phyloP scores from a whole-genome alignment of 2,888 invertebrate species.

The Agrochola circellaris region DNA sequence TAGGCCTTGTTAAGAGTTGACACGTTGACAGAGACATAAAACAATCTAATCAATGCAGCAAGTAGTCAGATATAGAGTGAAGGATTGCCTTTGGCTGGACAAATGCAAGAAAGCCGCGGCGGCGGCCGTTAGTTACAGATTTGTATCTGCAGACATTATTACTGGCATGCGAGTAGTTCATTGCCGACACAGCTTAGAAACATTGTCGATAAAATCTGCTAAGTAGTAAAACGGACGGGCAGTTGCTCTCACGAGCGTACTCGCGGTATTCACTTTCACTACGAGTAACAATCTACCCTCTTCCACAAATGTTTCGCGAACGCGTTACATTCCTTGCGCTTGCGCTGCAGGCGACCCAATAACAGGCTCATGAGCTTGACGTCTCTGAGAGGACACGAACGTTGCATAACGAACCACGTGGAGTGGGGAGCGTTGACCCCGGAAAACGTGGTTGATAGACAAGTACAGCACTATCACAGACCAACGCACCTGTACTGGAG shows the following conservation, averaged over 20 bases:
- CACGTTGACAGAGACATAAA: conserved; percentile 78
- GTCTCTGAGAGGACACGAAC: conserved; percentile 69
- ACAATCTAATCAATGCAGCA: conserved; percentile 80
- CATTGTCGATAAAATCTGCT: conserved; percentile 77
- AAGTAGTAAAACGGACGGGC: conserved; percentile 68
- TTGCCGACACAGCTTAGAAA: conserved; percentile 76
- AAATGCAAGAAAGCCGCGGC: conserved; percentile 73
- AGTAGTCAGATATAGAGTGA: conserved; percentile 78
- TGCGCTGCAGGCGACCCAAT: conserved; percentile 69
- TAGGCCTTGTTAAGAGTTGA: conserved; percentile 78
- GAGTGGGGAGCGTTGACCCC: conserved; percentile 83
- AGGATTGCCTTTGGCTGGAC: conserved; percentile 73
- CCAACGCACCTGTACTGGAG: conserved; percentile 76
- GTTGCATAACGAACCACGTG: conserved; percentile 86
- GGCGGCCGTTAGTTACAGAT: conserved; percentile 73
- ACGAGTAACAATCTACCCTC: conserved; percentile 69
- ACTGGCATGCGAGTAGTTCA: conserved; percentile 76
- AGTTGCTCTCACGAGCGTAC: conserved; percentile 71
- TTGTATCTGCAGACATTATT: conserved; percentile 77
- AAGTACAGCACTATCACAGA: conserved; percentile 76
- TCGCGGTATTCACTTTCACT: conserved; percentile 80
- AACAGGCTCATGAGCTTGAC: conserved; percentile 70
- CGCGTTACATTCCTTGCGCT: conserved; percentile 54
- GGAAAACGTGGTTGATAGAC: conserved; percentile 81
- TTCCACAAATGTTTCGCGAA: conserved; percentile 51